A percentile compares a stretch with the other conserved stretches of the same genome.
Evolutionary conservation across 30 jellyfish, hydroid and myxozoan genomes (phyloP).

Genomic region (Mastigias papua): DNA sequence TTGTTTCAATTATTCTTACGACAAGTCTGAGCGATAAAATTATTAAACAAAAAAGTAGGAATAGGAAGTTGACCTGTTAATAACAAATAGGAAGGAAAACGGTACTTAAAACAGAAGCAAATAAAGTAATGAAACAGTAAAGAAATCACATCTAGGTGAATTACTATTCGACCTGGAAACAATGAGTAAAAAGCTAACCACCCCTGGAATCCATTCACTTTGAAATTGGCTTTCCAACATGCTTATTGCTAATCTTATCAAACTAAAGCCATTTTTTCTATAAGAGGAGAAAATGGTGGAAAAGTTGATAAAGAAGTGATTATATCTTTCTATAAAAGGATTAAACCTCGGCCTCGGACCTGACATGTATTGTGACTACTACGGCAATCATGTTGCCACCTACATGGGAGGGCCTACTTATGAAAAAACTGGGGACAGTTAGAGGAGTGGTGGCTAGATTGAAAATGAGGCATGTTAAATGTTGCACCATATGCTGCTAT

Average conservation of each 20-base stretch:
- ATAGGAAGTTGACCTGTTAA: too few relatives aligned
- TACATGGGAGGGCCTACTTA: background rate
- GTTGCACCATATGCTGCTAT: too few relatives aligned
- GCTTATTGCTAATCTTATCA: slow-evolving; percentile 40
- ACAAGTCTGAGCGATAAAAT: too few relatives aligned
- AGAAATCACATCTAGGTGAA: background rate
- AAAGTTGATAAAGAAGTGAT: slow-evolving; percentile 31
- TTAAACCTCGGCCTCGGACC: slow-evolving; percentile 25
- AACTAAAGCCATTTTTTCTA: slow-evolving; percentile 43
- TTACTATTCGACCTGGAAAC: background rate
- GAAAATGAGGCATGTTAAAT: too few relatives aligned
- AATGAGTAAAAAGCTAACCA: background rate
- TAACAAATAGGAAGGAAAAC: too few relatives aligned
- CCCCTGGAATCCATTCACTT: slow-evolving; percentile 14
- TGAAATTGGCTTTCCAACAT: slow-evolving; percentile 31
- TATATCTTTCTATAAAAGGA: slow-evolving; percentile 20
- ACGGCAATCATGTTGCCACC: background rate
- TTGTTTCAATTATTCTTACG: too few relatives aligned
- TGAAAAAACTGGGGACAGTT: background rate
- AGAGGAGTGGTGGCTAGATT: too few relatives aligned
- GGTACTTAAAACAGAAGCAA: too few relatives aligned
- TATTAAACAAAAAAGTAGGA: too few relatives aligned
- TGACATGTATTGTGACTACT: slow-evolving; percentile 11
- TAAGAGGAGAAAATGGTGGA: slow-evolving; percentile 30
- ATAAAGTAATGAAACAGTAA: too few relatives aligned